Base-by-base conservation (phyloP, 2,888 invertebrate species). In the Shargacucullia verbasci region DNA sequence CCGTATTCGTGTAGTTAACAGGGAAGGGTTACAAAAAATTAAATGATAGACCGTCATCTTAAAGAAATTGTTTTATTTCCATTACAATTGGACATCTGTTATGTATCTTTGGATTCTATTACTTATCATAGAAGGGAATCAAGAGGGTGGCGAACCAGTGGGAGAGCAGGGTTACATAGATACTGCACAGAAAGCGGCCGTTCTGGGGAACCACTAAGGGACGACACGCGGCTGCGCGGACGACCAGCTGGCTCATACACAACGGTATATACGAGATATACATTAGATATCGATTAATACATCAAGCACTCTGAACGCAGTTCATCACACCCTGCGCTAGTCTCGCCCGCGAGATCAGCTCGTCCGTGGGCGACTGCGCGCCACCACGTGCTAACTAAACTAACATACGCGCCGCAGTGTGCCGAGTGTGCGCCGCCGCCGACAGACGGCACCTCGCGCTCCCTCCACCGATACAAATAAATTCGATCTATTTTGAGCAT, bases 81-180 rank as follows among this genome's bases (percentile, higher is more conserved):
- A 88, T 87, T 89, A 89, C 86, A 87, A 81, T 85, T 85, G 83
- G 82, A 89, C 86, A 87, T 85, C 78, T 78, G 80, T 79, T 75
- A 79, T 83, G 84, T 88, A 89, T 91, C 91, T 91, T 91, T 91
- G 91, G 91, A 89, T 87, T 88, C 79, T 88, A 89, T 86, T 82
- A 85, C 79, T 76, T 83, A 83, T 73, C 64, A 75, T 79, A 81
- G 72, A 59, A 63, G 73, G 66, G 72, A 56, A 67, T 72, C 52
- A 68, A 63, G 65, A 69, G 70, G 65, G 73, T 46, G 61, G 47
- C 41, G 49, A 59, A 57, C 59, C 59, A 44, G 54, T 40, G 38
- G 57, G 49, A 50, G 45, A 37, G 61, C 58, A 47, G 46, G 50
- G 59, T 56, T 50, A 59, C 63, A 50, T n/a, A n/a, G n/a, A n/a